Percentiles rank a stretch among this genome's conserved stretches.
Conservation (phyloP, 2,797 vertebrate genomes). For the Danio kyathit region DNA sequence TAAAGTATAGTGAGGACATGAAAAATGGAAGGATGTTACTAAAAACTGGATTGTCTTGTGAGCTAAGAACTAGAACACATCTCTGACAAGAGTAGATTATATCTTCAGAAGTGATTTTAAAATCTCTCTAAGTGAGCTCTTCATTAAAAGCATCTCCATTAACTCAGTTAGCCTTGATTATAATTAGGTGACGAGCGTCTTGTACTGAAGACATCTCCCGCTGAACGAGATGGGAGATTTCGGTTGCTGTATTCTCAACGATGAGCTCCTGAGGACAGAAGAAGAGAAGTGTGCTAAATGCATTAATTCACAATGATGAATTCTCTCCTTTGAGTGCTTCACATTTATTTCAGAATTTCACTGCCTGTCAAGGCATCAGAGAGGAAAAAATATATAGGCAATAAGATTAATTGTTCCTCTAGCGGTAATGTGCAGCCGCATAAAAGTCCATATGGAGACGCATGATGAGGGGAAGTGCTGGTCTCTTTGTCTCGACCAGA, state of each 20-base stretch:
- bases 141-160: slow-evolving; percentile 48
- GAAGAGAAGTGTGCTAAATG: slow-evolving; percentile 67
- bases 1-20: neutral
- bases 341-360: slow-evolving; percentile 66
- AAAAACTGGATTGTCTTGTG: neutral
- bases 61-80: neutral
- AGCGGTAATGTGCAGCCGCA: slow-evolving; percentile 60
- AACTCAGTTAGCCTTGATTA: slow-evolving; percentile 45
- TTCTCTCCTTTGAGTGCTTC: slow-evolving; percentile 61
- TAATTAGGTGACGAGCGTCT: slow-evolving; percentile 31
- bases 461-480: slow-evolving; percentile 58
- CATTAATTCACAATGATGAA: slow-evolving; percentile 65
- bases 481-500: slow-evolving; percentile 59
- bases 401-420: slow-evolving; percentile 72
- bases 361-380: slow-evolving; percentile 67
- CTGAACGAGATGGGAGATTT: slow-evolving; percentile 19
- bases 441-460: slow-evolving; percentile 72
- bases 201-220: slow-evolving; percentile 15
- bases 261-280: slow-evolving; percentile 27
- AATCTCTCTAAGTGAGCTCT: slow-evolving; percentile 22
- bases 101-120: slow-evolving; percentile 33
- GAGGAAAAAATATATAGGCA: slow-evolving; percentile 67
- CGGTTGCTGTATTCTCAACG: slow-evolving; percentile 7
- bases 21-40: neutral
- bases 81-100: slow-evolving; percentile 22